These are phyloP conservation scores for Listronotus bonariensis DNA, from an alignment of 1,140 invertebrate genomes.

Conservation along the genomic window DNA sequence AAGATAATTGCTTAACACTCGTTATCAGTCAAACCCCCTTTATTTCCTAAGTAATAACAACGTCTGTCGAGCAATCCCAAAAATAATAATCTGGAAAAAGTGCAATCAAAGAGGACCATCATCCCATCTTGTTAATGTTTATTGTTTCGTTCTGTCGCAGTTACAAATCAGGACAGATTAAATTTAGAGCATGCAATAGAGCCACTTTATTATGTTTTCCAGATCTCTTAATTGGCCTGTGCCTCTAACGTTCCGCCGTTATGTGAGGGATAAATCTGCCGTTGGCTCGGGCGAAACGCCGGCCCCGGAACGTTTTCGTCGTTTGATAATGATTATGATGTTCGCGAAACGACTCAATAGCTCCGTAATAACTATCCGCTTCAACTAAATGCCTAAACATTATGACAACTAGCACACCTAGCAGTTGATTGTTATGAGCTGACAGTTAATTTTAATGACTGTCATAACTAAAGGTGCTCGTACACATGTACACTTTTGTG, in stretches of 20 bases:
- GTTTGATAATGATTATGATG: slow-evolving; percentile 7
- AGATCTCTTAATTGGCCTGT: slow-evolving; percentile 16
- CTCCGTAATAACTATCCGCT: neutral
- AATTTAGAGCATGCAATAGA: slow-evolving; percentile 14
- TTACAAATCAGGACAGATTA: slow-evolving; percentile 13
- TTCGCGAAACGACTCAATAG: slow-evolving; percentile 11
- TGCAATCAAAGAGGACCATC: too few relatives aligned
- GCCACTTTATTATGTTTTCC: slow-evolving; percentile 18
- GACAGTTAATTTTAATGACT: too few relatives aligned
- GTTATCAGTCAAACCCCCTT: too few relatives aligned
- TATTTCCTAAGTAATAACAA: too few relatives aligned
- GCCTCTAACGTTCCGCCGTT: slow-evolving; percentile 4
- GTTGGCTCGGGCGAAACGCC: neutral
- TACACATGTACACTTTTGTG: too few relatives aligned
- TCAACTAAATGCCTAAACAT: neutral
- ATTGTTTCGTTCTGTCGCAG: neutral
- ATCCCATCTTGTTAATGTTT: too few relatives aligned
- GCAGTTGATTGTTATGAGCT: slow-evolving; percentile 5
- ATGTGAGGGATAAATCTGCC: slow-evolving; percentile 7
- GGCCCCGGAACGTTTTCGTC: slow-evolving; percentile 5
- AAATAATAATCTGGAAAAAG: too few relatives aligned
- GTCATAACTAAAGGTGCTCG: too few relatives aligned
- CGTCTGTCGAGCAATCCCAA: too few relatives aligned
- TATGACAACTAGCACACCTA: slow-evolving; percentile 16
- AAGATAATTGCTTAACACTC: too few relatives aligned